phyloP scores from a whole-genome alignment of 2,113 vertebrate species.

The Agapornis roseicollis region DNA sequence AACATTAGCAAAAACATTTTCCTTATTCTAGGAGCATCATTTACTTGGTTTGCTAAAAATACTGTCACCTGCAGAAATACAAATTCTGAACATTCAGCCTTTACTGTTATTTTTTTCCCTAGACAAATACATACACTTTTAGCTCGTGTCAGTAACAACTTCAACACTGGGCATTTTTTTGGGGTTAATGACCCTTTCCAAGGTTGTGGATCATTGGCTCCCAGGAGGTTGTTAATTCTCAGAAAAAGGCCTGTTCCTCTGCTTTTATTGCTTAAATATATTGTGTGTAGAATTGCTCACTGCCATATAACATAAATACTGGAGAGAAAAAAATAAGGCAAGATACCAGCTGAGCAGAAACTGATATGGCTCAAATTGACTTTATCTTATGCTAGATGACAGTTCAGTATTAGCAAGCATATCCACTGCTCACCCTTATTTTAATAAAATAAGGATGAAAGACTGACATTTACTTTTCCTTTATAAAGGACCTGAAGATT shows the following conservation, averaged over 20 bases:
- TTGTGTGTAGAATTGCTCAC: neutral
- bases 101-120: neutral
- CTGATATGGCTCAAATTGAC: neutral
- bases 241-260: neutral
- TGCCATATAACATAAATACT: neutral
- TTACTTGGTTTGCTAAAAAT: neutral
- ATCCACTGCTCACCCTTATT: neutral
- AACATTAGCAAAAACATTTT: neutral
- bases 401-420: neutral
- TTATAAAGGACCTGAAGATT: neutral
- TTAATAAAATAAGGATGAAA: neutral
- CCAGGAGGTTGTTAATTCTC: neutral
- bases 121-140: neutral
- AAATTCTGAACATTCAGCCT: neutral
- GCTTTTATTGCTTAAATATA: conserved; percentile 25
- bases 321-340: neutral
- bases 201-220: neutral
- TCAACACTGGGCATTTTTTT: neutral
- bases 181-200: neutral
- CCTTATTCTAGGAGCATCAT: neutral
- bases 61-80: neutral
- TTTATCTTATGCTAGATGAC: neutral
- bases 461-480: neutral
- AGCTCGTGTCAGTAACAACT: neutral
- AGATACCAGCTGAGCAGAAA: neutral